Percentiles rank a stretch among this genome's conserved stretches.
Conservation (phyloP, 2,797 vertebrate genomes). For the Margarornis squamiger region DNA sequence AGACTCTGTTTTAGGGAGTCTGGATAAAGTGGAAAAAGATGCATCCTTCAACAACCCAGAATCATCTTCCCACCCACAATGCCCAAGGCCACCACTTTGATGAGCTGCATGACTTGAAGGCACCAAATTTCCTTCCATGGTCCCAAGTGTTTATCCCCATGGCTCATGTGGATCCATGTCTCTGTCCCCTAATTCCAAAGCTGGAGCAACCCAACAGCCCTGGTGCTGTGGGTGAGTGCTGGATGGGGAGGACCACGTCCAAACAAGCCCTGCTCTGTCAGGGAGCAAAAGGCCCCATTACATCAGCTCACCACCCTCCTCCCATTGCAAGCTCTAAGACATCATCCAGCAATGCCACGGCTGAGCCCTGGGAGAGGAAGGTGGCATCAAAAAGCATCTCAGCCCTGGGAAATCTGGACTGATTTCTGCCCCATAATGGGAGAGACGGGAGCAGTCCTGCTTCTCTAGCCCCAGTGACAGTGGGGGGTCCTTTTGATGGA, state of each 20-base stretch:
- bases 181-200: neutral
- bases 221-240: rapidly evolving
- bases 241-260: neutral
- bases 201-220: neutral
- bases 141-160: neutral
- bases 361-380: neutral
- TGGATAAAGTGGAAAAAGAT: neutral
- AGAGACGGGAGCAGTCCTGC: neutral
- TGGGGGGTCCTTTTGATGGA: rapidly evolving
- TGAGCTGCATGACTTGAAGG: rapidly evolving
- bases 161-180: neutral
- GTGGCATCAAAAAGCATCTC: neutral
- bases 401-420: neutral
- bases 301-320: neutral
- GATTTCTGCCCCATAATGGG: neutral
- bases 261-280: neutral
- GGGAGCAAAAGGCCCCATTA: neutral
- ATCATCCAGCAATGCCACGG: rapidly evolving
- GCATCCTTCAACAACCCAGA: neutral
- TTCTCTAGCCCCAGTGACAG: neutral
- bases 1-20: neutral
- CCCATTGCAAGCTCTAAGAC: neutral
- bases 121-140: neutral
- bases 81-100: neutral
- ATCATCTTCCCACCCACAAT: neutral